Evolutionary conservation across 2,888 invertebrate genomes (phyloP).

Genomic region (Thyatira batis): DNA sequence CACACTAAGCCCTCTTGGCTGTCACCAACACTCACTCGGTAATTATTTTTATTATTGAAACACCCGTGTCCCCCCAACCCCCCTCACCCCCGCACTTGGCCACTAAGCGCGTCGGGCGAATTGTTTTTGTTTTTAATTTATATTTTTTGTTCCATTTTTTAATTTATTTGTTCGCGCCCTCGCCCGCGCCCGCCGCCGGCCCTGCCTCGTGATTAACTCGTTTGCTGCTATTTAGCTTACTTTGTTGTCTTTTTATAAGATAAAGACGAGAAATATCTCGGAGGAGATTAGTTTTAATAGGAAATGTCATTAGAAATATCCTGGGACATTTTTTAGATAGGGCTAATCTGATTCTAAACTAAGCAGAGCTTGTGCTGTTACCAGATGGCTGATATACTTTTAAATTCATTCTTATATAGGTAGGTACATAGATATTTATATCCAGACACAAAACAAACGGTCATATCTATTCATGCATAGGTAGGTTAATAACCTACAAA

Average conservation of each 20-base stretch:
- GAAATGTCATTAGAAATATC: too few relatives aligned
- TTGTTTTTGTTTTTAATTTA: conserved; percentile 44
- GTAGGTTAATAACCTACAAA: too few relatives aligned
- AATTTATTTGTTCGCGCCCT: conserved; percentile 43
- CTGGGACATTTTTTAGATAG: too few relatives aligned
- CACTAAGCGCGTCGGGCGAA: conserved; percentile 23
- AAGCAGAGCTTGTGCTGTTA: too few relatives aligned
- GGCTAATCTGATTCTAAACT: too few relatives aligned
- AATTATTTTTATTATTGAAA: conserved; percentile 63
- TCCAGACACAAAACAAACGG: too few relatives aligned
- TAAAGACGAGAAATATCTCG: too few relatives aligned
- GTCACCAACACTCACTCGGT: conserved; percentile 64
- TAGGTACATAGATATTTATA: too few relatives aligned
- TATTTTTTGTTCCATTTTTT: conserved; percentile 25
- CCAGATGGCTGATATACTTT: too few relatives aligned
- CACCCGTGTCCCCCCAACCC: conserved; percentile 21
- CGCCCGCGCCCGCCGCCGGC: conserved; percentile 35
- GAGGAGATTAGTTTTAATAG: too few relatives aligned
- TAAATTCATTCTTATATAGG: too few relatives aligned
- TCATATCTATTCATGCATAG: too few relatives aligned
- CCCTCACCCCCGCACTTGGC: conserved; percentile 13
- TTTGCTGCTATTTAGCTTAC: not conserved
- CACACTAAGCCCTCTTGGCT: conserved; percentile 27
- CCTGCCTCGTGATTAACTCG: conserved; percentile 18
- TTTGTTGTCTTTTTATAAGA: not conserved